Evolutionary conservation across 2,113 vertebrate species (phyloP).

Genomic region (Neotragus moschatus): DNA sequence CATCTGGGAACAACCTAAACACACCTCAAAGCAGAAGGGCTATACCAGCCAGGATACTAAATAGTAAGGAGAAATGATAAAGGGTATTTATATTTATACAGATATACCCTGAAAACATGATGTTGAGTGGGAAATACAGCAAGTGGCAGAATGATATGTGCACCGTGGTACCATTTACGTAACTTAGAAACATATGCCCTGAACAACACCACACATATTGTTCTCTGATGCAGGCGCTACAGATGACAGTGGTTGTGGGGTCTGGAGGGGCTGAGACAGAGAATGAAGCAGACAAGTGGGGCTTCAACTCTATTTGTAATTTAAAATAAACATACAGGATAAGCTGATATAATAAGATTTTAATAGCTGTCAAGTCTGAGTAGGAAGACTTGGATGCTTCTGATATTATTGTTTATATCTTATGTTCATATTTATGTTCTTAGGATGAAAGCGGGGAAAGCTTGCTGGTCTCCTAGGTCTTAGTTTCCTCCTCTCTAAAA

Average conservation of each 20-base stretch:
- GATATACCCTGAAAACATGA: background rate
- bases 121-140: background rate
- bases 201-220: background rate
- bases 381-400: background rate
- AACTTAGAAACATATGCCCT: background rate
- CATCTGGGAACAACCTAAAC: background rate
- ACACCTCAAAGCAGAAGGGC: background rate
- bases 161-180: background rate
- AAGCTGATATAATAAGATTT: background rate
- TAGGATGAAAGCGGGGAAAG: background rate
- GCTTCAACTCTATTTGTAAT: background rate
- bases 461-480: background rate
- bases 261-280: background rate
- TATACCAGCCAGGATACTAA: background rate
- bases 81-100: background rate
- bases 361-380: background rate
- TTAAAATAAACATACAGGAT: background rate
- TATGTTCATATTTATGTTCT: background rate
- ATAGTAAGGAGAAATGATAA: background rate
- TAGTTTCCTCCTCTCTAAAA: background rate
- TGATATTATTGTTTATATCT: background rate
- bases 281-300: background rate
- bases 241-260: background rate
- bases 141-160: too few species aligned
- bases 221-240: background rate